Conservation (phyloP, 2,113 vertebrate genomes). For the cattle (Bos taurus) region ARS-UCD2.0 NC_037344.1:61305001-61305500, state of each 20-base stretch:
- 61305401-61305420: neutral
- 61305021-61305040: neutral
- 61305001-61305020: too few species aligned
- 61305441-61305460: neutral
- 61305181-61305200: neutral
- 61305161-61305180: neutral
- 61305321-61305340: neutral
- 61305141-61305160: neutral
- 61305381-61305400: neutral
- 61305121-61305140: fast-evolving
- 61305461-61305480: neutral
- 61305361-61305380: neutral
- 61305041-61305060: fast-evolving
- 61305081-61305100: neutral
- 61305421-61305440: neutral
- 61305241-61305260: neutral
- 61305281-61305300: neutral
- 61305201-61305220: neutral
- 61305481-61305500: neutral
- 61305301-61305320: neutral
- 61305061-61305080: neutral
- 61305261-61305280: neutral
- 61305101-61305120: neutral
- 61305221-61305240: neutral
- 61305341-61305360: neutral